Base-by-base conservation (phyloP, 2,113 vertebrate species). In the Aspiorhynchus laticeps region DNA sequence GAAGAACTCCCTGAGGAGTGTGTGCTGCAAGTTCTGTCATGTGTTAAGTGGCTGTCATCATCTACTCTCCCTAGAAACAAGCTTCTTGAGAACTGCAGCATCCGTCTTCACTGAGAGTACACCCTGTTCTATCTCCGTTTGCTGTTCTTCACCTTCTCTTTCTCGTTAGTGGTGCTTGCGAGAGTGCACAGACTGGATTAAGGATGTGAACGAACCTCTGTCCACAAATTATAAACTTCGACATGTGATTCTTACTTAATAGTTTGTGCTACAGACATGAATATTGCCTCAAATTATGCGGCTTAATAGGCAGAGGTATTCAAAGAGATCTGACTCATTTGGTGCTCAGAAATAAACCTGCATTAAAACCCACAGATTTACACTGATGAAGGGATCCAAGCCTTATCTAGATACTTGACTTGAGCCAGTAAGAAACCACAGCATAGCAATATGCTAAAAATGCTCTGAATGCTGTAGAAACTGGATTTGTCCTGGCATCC, bases 61-160 rank as follows among this genome's bases (percentile, higher is more conserved):
- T 41, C 24, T 63, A 26, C 74, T 87, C 59, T 51, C 41, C 43
- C 69, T 51, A 51, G 77, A 81, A 86, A 81, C 78, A 48, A 15
- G 53, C 41, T 36, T 75, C 69, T 65, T 5, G 14, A 81, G 33
- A 41, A 48, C 38, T 28, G 12, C n/a, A 82, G 80, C 56, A 46
- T 67, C 80, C 24, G 1, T 81, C 79, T 41, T 81, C 36, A 41
- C 56, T 41, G 38, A 46, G 33, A 41, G 59, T 26, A 82, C 43
- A 36, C 43, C 33, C n/a, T 83, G 65, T 71, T 83, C 63, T 48
- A 12, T 17, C 46, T 67, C 26, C 36, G 26, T 83, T 83, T 69
- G 63, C 61, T n/a, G 24, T 74, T 74, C 69, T 21, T 84, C 24
- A 56, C 33, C 31, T 71, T 33, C 43, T 69, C 28, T 69, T 33